Percentiles rank a stretch among this genome's conserved stretches.
Conservation (phyloP, 2,797 vertebrate species). For the Thamnophis elegans region DNA sequence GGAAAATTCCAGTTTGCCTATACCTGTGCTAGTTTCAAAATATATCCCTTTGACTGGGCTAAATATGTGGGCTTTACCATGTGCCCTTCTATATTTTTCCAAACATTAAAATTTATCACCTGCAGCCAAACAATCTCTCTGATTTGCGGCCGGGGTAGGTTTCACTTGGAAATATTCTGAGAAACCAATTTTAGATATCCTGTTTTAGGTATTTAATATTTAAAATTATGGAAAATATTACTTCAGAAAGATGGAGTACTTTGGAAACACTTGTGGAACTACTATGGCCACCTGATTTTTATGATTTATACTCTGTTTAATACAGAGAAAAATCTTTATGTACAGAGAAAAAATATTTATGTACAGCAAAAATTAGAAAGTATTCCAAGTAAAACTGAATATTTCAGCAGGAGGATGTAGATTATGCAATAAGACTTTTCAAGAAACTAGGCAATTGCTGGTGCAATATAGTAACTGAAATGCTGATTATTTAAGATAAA, state of each 20-base stretch:
- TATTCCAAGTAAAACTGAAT: not conserved
- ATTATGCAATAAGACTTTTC: not conserved
- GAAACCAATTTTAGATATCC: not conserved
- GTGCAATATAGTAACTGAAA: not conserved
- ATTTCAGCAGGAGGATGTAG: not conserved
- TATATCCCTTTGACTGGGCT: not conserved
- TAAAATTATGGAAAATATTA: not conserved
- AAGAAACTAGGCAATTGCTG: constrained; percentile 9
- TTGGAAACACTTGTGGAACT: not conserved
- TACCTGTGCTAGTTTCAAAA: not conserved
- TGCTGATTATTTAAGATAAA: not conserved
- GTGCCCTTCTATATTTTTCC: not conserved
- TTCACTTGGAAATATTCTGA: not conserved
- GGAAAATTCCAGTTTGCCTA: not conserved
- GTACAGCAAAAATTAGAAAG: constrained; percentile 17
- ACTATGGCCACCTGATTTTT: not conserved
- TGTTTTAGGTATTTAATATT: not conserved
- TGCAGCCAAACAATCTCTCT: not conserved
- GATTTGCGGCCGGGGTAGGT: not conserved
- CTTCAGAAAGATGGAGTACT: not conserved
- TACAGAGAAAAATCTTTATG: not conserved
- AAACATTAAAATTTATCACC: not conserved
- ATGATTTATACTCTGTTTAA: not conserved
- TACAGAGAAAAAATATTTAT: not conserved
- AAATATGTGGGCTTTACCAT: not conserved